These are phyloP conservation scores for Eupithecia exiguata DNA, from an alignment of 2,888 invertebrate species.

Conservation along the genomic window DNA sequence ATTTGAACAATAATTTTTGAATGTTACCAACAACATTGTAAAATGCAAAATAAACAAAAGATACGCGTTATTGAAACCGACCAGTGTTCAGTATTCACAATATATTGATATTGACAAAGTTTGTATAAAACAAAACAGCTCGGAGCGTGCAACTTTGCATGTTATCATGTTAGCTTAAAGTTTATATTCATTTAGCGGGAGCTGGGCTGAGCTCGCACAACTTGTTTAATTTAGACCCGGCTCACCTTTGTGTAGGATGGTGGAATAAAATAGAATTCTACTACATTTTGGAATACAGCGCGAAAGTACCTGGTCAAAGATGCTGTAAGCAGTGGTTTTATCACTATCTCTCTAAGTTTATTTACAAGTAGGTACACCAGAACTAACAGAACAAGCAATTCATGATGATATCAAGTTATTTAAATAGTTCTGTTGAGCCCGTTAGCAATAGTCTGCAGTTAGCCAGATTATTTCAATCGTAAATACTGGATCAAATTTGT, in stretches of 20 bases:
- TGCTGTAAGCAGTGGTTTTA: slow-evolving; percentile 23
- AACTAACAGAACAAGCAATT: neutral
- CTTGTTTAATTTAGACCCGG: slow-evolving; percentile 66
- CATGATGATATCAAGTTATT: neutral
- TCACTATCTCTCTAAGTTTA: neutral
- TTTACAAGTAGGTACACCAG: neutral
- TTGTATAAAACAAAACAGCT: slow-evolving; percentile 49
- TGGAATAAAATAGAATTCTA: slow-evolving; percentile 60
- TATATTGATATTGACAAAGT: slow-evolving; percentile 62
- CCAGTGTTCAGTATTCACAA: slow-evolving; percentile 56
- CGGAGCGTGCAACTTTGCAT: slow-evolving; percentile 46
- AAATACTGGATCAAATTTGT: too few species aligned
- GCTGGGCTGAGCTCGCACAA: slow-evolving; percentile 44
- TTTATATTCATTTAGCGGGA: slow-evolving; percentile 48
- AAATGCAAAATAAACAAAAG: slow-evolving; percentile 27
- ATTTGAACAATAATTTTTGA: slow-evolving; percentile 4
- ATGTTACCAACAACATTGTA: slow-evolving; percentile 22
- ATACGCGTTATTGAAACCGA: slow-evolving; percentile 56
- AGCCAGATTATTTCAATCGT: too few species aligned
- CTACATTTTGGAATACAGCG: slow-evolving; percentile 54
- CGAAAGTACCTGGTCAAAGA: slow-evolving; percentile 56
- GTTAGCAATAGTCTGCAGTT: too few species aligned
- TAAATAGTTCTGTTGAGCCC: too few species aligned
- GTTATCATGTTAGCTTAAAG: slow-evolving; percentile 50
- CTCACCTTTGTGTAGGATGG: slow-evolving; percentile 65